Conservation (phyloP, 2,888 invertebrate species). For the Crepidodera aurea region DNA sequence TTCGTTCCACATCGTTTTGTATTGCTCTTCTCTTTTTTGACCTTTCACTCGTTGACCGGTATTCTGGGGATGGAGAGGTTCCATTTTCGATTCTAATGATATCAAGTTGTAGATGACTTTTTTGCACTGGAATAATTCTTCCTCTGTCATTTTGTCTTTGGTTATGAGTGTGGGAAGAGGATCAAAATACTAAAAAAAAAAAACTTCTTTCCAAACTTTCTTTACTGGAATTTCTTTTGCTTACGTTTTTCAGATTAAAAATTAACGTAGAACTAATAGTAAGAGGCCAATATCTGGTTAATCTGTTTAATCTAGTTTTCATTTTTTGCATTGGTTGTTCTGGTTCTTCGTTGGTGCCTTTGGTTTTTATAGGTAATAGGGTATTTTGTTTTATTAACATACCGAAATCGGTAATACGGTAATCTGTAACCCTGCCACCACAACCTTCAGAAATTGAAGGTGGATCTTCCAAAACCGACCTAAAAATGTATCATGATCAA, state of each 20-base stretch:
- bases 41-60: slow-evolving; percentile 70
- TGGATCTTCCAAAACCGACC: slow-evolving; percentile 91
- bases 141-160: slow-evolving; percentile 84
- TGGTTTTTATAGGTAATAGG: slow-evolving; percentile 73
- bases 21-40: slow-evolving; percentile 84
- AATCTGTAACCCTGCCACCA: slow-evolving; percentile 94
- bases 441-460: slow-evolving; percentile 95
- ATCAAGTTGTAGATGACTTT: slow-evolving; percentile 84
- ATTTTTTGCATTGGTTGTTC: slow-evolving; percentile 71
- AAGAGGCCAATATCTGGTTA: slow-evolving; percentile 88
- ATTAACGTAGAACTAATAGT: slow-evolving; percentile 89
- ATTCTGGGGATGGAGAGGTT: slow-evolving; percentile 77
- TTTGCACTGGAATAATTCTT: slow-evolving; percentile 86
- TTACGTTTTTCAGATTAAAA: slow-evolving; percentile 80
- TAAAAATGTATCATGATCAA: no score
- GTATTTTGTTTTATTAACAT: slow-evolving; percentile 86
- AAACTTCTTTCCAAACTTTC: no score
- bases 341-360: slow-evolving; percentile 53
- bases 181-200: slow-evolving; percentile 73
- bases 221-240: slow-evolving; percentile 44
- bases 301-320: slow-evolving; percentile 74
- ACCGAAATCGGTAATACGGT: slow-evolving; percentile 86
- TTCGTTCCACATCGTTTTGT: slow-evolving; percentile 88
- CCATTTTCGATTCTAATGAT: slow-evolving; percentile 83
- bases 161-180: slow-evolving; percentile 81